A percentile compares a stretch with the other conserved stretches of the same genome.
Conservation (phyloP, 2,888 invertebrate species). For the Chloroclystis v-ata region DNA sequence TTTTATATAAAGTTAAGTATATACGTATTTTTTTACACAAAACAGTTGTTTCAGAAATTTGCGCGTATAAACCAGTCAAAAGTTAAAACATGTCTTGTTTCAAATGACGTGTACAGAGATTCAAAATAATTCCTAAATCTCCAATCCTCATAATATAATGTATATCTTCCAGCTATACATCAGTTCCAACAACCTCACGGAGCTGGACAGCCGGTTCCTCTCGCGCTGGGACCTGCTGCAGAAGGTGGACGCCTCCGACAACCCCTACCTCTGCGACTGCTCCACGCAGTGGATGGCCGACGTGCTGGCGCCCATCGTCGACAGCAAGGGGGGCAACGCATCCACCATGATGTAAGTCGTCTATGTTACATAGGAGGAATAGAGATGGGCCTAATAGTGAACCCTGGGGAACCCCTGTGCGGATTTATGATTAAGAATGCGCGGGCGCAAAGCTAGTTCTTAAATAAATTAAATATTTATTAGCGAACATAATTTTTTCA, state of each 20-base stretch:
- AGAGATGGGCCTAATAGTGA: not conserved
- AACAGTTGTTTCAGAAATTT: too few species aligned
- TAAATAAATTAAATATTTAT: too few species aligned
- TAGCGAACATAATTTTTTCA: too few species aligned
- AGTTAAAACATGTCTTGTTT: too few species aligned
- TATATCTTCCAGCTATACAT: slow-evolving; percentile 79
- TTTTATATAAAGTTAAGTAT: too few species aligned
- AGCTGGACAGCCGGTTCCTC: slow-evolving; percentile 81
- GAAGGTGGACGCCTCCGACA: slow-evolving; percentile 82
- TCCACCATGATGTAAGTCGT: slow-evolving; percentile 66
- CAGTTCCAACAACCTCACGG: slow-evolving; percentile 83
- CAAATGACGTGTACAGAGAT: too few species aligned
- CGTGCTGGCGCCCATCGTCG: slow-evolving; percentile 77
- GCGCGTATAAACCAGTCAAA: too few species aligned
- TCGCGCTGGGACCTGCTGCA: slow-evolving; percentile 84
- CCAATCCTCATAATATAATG: not conserved
- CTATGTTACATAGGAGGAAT: not conserved
- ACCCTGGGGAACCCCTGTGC: not conserved
- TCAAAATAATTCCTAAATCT: too few species aligned
- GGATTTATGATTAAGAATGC: not conserved
- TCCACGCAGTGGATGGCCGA: slow-evolving; percentile 87
- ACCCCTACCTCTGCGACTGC: slow-evolving; percentile 89
- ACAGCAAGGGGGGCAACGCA: slow-evolving; percentile 57
- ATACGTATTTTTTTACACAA: too few species aligned
- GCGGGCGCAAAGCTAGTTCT: too few species aligned